Percentiles rank a stretch among this genome's conserved stretches.
Evolutionary conservation across 2,888 invertebrate genomes (phyloP).

Genomic region (Unio pictorum): DNA sequence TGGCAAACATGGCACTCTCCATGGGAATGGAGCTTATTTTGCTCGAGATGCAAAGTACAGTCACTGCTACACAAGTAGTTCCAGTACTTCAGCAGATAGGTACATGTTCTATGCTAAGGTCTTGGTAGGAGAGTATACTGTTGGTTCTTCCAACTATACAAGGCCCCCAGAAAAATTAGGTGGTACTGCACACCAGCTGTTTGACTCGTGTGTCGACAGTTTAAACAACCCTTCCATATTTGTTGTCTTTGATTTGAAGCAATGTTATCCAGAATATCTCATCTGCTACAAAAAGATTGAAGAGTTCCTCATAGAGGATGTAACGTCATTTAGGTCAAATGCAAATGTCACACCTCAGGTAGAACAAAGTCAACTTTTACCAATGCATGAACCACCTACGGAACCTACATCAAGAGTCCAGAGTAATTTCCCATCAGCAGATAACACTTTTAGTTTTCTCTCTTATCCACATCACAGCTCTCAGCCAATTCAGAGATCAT

Average conservation of each 20-base stretch:
- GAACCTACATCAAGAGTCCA: no score
- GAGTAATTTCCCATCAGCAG: no score
- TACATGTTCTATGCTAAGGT: conserved; percentile 55
- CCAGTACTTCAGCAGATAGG: conserved; percentile 4
- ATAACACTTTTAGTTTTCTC: no score
- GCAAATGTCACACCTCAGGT: no score
- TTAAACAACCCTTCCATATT: conserved; percentile 40
- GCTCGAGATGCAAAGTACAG: conserved; percentile 42
- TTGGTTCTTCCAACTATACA: conserved; percentile 24
- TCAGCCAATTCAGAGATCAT: no score
- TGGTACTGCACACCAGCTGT: conserved; percentile 26
- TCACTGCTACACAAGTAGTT: conserved; percentile 26
- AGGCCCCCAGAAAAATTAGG: conserved; percentile 44
- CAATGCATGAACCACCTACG: no score
- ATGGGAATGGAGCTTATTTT: conserved; percentile 56
- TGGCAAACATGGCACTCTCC: conserved; percentile 51
- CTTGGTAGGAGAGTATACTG: conserved; percentile 47
- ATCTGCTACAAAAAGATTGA: conserved; percentile 27
- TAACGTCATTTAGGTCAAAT: no score
- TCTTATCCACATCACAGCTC: no score
- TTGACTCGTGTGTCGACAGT: conserved; percentile 57
- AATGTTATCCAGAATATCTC: conserved; percentile 57
- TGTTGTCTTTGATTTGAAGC: conserved; percentile 51
- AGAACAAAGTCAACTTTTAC: no score
- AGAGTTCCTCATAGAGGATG: no score